Percentiles rank a stretch among this genome's conserved stretches.
Conservation (phyloP, 2,888 invertebrate species). For the Drosophila rellima region DNA sequence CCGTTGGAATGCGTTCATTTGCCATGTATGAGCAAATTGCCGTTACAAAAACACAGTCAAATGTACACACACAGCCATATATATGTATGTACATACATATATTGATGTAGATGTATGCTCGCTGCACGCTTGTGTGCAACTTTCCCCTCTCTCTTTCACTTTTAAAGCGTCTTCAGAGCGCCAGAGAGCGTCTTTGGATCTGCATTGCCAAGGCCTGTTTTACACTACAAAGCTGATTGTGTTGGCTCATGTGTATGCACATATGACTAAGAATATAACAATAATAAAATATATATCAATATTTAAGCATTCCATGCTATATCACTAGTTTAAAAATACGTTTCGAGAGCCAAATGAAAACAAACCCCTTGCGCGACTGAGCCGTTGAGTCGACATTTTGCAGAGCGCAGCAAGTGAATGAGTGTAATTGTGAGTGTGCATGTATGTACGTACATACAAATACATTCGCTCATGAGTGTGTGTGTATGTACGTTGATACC, state of each 20-base stretch:
- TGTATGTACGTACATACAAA: background rate
- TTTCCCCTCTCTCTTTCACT: conserved; percentile 68
- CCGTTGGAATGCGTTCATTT: conserved; percentile 48
- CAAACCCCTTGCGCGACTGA: conserved; percentile 38
- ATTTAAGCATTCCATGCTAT: conserved; percentile 8
- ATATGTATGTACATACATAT: background rate
- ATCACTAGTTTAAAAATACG: conserved; percentile 34
- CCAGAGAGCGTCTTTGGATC: conserved; percentile 37
- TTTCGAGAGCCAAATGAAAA: conserved; percentile 25
- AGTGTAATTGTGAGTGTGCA: conserved; percentile 28
- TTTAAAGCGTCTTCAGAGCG: conserved; percentile 40
- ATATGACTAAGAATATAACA: conserved; percentile 17
- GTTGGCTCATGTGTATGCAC: too few species aligned
- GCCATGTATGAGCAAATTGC: conserved; percentile 66
- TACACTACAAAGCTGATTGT: background rate
- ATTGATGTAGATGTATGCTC: background rate
- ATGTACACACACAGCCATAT: conserved; percentile 14
- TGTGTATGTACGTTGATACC: conserved; percentile 22
- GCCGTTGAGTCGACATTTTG: conserved; percentile 55
- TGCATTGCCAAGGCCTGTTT: conserved; percentile 14
- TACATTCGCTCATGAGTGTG: conserved; percentile 2
- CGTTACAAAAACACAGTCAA: conserved; percentile 42
- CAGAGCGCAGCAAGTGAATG: conserved; percentile 49
- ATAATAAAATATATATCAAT: conserved; percentile 5
- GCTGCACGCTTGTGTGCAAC: conserved; percentile 33